These are phyloP conservation scores for Latrodectus elegans DNA, from an alignment of 2,888 invertebrate genomes.

Conservation along the genomic window DNA sequence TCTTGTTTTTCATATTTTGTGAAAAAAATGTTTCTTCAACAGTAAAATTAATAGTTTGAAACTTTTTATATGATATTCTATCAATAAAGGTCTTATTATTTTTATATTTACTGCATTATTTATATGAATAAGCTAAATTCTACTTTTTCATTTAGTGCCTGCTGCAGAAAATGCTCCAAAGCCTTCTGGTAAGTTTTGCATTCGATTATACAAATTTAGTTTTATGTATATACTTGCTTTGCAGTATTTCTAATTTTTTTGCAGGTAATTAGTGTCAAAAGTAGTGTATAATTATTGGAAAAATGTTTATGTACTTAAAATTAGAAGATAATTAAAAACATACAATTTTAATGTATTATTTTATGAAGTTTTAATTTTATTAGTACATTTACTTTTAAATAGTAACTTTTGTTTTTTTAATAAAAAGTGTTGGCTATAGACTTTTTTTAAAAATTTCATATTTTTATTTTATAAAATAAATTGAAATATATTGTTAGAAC, in stretches of 20 bases:
- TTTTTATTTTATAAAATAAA: background rate
- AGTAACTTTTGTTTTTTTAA: background rate
- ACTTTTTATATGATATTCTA: background rate
- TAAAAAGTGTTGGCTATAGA: background rate
- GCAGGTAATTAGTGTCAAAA: background rate
- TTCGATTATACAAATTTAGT: background rate
- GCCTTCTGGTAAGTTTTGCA: slow-evolving; percentile 42
- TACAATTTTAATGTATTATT: too few relatives aligned
- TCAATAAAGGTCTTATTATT: background rate
- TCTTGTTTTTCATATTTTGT: too few relatives aligned
- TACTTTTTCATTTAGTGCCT: slow-evolving; percentile 42
- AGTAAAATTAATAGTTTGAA: background rate
- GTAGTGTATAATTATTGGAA: background rate
- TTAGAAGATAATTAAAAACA: too few relatives aligned
- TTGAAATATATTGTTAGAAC: too few relatives aligned
- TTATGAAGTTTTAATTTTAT: background rate
- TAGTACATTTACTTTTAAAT: background rate
- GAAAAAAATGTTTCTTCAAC: too few relatives aligned
- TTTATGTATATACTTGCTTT: background rate
- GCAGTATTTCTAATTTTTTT: background rate
- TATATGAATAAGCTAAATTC: slow-evolving; percentile 2
- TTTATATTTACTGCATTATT: background rate
- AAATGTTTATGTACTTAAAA: background rate
- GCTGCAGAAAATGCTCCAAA: slow-evolving; percentile 31
- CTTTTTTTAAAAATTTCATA: background rate